Percentiles rank a stretch among this genome's conserved stretches.
Evolutionary conservation across 30 jellyfish, hydroid and myxozoan genomes (phyloP).

Genomic region (Phacellophora camtschatica): DNA sequence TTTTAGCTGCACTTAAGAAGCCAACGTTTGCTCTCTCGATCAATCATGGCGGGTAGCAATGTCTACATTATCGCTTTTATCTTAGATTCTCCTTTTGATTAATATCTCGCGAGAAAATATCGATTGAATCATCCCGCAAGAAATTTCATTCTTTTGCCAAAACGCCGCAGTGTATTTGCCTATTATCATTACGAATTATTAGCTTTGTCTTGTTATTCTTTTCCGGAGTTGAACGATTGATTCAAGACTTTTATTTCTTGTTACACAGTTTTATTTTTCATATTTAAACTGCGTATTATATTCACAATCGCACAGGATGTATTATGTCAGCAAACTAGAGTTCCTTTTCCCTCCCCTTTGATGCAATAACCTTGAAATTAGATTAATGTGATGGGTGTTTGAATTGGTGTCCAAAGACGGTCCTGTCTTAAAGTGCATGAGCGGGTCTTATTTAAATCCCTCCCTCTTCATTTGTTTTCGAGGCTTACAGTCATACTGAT

Average conservation of each 20-base stretch:
- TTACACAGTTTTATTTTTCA: not conserved
- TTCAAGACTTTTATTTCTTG: not conserved
- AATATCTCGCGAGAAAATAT: not conserved
- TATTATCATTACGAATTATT: not conserved
- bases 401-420: constrained; percentile 12
- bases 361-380: constrained; percentile 12
- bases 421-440: constrained; percentile 10
- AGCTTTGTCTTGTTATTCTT: not conserved
- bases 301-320: too few species aligned
- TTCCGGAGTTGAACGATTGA: not conserved
- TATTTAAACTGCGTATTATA: not conserved
- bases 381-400: not conserved
- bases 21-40: constrained; percentile 26
- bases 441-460: constrained; percentile 44
- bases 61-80: not conserved
- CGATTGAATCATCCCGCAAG: not conserved
- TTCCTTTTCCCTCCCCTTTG: not conserved
- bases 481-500: constrained; percentile 47
- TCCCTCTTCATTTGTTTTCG: constrained; percentile 31
- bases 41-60: constrained; percentile 30
- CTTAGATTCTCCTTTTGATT: not conserved
- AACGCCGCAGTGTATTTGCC: not conserved
- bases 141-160: not conserved
- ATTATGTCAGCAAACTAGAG: not conserved
- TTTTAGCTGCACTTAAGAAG: not conserved